Percentiles rank a stretch among this genome's conserved stretches.
phyloP scores from a whole-genome alignment of 1,140 invertebrate genomes.

The Drosophila novamexicana region DNA sequence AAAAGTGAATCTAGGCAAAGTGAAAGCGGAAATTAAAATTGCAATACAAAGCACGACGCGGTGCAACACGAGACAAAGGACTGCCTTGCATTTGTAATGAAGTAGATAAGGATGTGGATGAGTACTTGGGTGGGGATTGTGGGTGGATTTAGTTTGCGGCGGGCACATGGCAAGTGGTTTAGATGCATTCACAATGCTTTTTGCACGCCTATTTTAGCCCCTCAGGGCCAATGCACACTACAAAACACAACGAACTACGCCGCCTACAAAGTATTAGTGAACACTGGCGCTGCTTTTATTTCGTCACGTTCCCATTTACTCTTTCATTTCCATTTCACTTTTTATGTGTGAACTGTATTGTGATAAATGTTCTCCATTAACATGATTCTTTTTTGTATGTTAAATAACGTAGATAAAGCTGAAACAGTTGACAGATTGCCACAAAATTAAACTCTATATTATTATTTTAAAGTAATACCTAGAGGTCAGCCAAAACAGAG shows the following conservation, averaged over 20 bases:
- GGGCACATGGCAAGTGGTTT: slow-evolving; percentile 36
- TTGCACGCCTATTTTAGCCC: slow-evolving; percentile 30
- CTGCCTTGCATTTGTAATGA: slow-evolving; percentile 62
- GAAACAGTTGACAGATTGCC: too few relatives aligned
- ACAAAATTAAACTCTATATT: too few relatives aligned
- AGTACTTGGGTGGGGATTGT: background rate
- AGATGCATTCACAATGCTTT: slow-evolving; percentile 37
- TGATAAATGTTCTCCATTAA: background rate
- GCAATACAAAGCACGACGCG: slow-evolving; percentile 67
- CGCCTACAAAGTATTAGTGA: slow-evolving; percentile 7
- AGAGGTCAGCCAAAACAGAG: too few relatives aligned
- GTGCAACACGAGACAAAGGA: slow-evolving; percentile 30
- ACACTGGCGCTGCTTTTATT: background rate
- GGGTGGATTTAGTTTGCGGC: slow-evolving; percentile 7
- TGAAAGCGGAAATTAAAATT: slow-evolving; percentile 83
- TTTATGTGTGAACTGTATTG: background rate
- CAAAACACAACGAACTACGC: slow-evolving; percentile 25
- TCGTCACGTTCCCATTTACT: slow-evolving; percentile 4
- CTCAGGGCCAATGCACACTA: slow-evolving; percentile 33
- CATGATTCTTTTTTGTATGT: too few relatives aligned
- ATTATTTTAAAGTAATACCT: too few relatives aligned
- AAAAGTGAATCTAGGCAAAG: slow-evolving; percentile 78
- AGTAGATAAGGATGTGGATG: slow-evolving; percentile 34
- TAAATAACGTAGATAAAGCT: too few relatives aligned
- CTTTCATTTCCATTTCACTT: background rate